These are phyloP conservation scores for Loxodonta africana DNA, from an alignment of 2,113 vertebrate genomes.

Conservation along the genomic window DNA sequence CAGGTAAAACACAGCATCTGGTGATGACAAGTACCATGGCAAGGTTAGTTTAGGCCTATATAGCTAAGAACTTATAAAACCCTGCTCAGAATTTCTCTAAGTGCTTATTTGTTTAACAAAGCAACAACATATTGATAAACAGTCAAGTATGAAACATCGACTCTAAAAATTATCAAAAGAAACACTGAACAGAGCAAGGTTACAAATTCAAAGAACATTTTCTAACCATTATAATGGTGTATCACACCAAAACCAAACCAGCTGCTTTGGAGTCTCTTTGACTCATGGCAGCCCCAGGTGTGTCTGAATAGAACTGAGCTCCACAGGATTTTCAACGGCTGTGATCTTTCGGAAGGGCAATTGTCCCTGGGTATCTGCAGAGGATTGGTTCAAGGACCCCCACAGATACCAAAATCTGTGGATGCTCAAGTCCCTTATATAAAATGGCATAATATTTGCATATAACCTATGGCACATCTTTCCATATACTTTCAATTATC, in stretches of 20 bases:
- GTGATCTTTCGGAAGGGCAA: not conserved
- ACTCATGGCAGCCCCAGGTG: not conserved
- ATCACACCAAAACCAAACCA: not conserved
- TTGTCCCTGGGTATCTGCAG: too few species aligned
- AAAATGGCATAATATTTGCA: too few species aligned
- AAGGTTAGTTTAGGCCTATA: not conserved
- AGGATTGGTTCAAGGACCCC: too few species aligned
- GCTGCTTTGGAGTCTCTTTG: not conserved
- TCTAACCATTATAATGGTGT: not conserved
- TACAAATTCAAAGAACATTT: not conserved
- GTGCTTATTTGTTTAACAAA: not conserved
- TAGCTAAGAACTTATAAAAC: not conserved
- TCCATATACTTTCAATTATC: too few species aligned
- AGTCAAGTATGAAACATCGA: not conserved
- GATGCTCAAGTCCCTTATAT: too few species aligned
- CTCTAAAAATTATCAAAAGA: slow-evolving; percentile 5
- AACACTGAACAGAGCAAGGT: not conserved
- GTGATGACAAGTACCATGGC: not conserved
- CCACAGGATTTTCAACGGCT: not conserved
- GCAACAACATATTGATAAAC: not conserved
- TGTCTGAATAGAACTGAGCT: not conserved
- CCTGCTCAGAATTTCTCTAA: not conserved
- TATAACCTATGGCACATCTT: too few species aligned
- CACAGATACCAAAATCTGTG: too few species aligned
- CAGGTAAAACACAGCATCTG: not conserved